Base-by-base conservation (phyloP, 2,113 vertebrate genomes). In the Cichladusa arquata region DNA sequence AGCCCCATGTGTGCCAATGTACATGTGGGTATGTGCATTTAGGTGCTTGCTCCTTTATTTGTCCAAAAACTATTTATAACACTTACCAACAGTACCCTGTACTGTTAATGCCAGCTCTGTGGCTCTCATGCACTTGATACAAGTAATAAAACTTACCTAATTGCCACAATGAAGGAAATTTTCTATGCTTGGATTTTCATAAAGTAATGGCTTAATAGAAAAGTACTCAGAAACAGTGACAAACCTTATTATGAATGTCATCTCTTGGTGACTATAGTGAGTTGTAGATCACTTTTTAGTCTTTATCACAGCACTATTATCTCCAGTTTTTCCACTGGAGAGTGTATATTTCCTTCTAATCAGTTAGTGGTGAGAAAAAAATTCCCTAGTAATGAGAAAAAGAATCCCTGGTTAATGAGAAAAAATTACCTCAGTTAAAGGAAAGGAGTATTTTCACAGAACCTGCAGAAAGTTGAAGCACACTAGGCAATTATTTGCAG, bases 101-200 rank as follows among this genome's bases (percentile, higher is more conserved):
- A 72, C 91, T 78, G 45, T 65, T 84, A 78, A 74, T 58, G 51
- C 24, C 38, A 88, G 22, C 44, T 93, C 93, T 95, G 88, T 40
- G 71, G 70, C 70, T 77, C 31, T 92, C 47, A 60, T 42, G 26
- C 36, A 60, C 31, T 88, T 73, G 29, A 45, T 34, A 31, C 67
- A 69, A 95, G n/a, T 57, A 90, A 93, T 92, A 90, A 94, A 93
- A 87, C 31, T 62, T 82, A 44, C 38, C 92, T 96, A 87, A 91
- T 66, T 93, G 69, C 40, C 45, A 38, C 58, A 90, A 81, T 92
- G 93, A 97, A 95, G 69, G n/a, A 72, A 90, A 58, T 76, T 90
- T 90, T 56, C 61, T 74, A 20, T 82, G 33, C 53, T 67, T 91
- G 92, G 95, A 87, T 71, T 97, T 96, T 93, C 92, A 90, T 96